phyloP scores from a whole-genome alignment of 1,140 invertebrate species.

The Lerema accius region DNA sequence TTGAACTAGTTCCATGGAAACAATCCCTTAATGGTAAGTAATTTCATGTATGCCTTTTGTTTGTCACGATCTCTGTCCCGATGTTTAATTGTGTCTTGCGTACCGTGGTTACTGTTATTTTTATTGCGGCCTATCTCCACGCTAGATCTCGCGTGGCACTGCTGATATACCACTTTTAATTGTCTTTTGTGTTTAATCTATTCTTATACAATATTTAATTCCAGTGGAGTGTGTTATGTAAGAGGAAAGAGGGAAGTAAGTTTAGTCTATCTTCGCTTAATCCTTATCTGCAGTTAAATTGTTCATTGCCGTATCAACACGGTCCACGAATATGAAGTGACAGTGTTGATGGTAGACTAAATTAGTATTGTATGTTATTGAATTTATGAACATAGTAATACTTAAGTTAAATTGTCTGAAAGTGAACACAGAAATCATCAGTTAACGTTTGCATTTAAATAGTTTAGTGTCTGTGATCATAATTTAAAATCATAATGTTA shows the following conservation, averaged over 20 bases:
- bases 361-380: too few species aligned
- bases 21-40: constrained; percentile 40
- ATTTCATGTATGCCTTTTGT: constrained; percentile 48
- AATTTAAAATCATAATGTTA: too few species aligned
- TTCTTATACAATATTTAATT: constrained; percentile 34
- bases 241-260: constrained; percentile 19
- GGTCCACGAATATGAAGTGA: too few species aligned
- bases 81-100: constrained; percentile 49
- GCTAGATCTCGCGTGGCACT: constrained; percentile 32
- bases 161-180: constrained; percentile 22
- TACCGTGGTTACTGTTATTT: constrained; percentile 49
- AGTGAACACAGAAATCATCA: too few species aligned
- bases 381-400: too few species aligned
- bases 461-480: too few species aligned
- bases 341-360: too few species aligned
- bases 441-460: too few species aligned
- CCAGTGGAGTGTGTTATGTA: constrained; percentile 16
- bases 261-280: background rate
- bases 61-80: constrained; percentile 45
- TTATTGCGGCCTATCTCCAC: constrained; percentile 43
- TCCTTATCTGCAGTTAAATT: background rate
- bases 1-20: constrained; percentile 21
- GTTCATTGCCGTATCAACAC: background rate
- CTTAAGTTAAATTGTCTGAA: too few species aligned
- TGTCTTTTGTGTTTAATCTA: constrained; percentile 32